Evolutionary conservation across 2,888 invertebrate species (phyloP).

Genomic region (Cephalotes varians): DNA sequence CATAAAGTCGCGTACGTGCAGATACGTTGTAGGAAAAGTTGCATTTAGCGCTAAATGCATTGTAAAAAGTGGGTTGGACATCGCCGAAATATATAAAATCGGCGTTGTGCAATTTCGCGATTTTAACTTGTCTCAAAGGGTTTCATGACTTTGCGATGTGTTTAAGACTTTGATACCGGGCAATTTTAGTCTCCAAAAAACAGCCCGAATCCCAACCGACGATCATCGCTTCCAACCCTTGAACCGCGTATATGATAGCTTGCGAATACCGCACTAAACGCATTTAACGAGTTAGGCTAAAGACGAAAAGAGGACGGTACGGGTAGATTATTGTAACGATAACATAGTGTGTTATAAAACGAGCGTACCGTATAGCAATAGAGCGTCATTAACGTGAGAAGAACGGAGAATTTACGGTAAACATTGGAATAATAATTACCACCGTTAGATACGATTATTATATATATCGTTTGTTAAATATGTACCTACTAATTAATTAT

Average conservation of each 20-base stretch:
- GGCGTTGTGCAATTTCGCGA: neutral
- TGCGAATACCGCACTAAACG: slow-evolving; percentile 60
- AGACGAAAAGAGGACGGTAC: slow-evolving; percentile 49
- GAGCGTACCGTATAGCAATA: slow-evolving; percentile 73
- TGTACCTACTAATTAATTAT: slow-evolving; percentile 77
- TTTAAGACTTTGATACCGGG: slow-evolving; percentile 2
- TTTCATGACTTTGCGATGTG: neutral
- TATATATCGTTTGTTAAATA: slow-evolving; percentile 83
- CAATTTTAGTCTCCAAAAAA: neutral
- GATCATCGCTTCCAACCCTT: slow-evolving; percentile 27
- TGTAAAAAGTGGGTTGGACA: neutral
- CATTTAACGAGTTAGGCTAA: slow-evolving; percentile 65
- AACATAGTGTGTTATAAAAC: slow-evolving; percentile 57
- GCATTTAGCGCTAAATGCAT: slow-evolving; percentile 43
- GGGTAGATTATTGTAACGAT: slow-evolving; percentile 63
- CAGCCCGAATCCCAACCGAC: neutral
- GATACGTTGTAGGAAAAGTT: neutral
- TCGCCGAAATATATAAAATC: slow-evolving; percentile 10
- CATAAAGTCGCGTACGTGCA: neutral
- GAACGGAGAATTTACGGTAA: slow-evolving; percentile 60
- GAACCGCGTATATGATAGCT: slow-evolving; percentile 60
- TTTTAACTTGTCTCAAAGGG: neutral
- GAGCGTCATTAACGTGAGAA: slow-evolving; percentile 57
- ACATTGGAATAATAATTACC: slow-evolving; percentile 75
- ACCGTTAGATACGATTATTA: slow-evolving; percentile 78